A percentile compares a stretch with the other conserved stretches of the same genome.
These are phyloP conservation scores for Eustalomyia histrio DNA, from an alignment of 2,888 invertebrate genomes.

Conservation along the genomic window DNA sequence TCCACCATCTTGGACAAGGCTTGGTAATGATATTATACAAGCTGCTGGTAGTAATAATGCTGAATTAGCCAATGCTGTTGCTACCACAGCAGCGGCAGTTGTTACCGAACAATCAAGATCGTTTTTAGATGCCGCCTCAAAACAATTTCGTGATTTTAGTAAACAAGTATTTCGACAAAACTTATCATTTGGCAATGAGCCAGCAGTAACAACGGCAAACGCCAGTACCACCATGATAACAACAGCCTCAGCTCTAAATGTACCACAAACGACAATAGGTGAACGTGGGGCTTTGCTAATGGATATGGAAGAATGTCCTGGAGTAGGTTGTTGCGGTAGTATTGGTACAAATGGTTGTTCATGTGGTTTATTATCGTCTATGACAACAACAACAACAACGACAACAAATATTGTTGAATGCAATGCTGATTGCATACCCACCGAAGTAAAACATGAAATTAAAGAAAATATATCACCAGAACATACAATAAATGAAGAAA, in stretches of 20 bases:
- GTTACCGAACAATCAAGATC: constrained; percentile 70
- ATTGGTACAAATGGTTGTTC: constrained; percentile 29
- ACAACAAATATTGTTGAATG: constrained; percentile 60
- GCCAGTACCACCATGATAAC: constrained; percentile 47
- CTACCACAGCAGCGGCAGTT: constrained; percentile 67
- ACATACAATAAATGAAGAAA: constrained; percentile 80
- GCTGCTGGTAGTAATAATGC: constrained; percentile 62
- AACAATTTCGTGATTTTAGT: constrained; percentile 76
- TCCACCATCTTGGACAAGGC: constrained; percentile 69
- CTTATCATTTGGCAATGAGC: constrained; percentile 73
- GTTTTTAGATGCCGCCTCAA: constrained; percentile 76
- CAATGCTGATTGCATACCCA: constrained; percentile 80
- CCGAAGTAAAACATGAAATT: constrained; percentile 82
- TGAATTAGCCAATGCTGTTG: constrained; percentile 62
- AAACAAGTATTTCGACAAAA: constrained; percentile 79
- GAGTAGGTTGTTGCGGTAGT: constrained; percentile 11
- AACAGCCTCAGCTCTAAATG: constrained; percentile 30
- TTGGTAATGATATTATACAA: constrained; percentile 68
- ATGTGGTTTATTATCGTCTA: constrained; percentile 61
- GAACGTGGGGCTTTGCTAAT: constrained; percentile 6
- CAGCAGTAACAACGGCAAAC: constrained; percentile 55
- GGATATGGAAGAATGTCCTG: background rate
- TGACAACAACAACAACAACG: constrained; percentile 12
- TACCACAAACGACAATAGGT: constrained; percentile 12
- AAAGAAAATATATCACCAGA: constrained; percentile 84